Evolutionary conservation across 2,113 vertebrate genomes (phyloP), one percentile per base, ranked within the genome.

Genomic region (Henicopernis longicauda): DNA sequence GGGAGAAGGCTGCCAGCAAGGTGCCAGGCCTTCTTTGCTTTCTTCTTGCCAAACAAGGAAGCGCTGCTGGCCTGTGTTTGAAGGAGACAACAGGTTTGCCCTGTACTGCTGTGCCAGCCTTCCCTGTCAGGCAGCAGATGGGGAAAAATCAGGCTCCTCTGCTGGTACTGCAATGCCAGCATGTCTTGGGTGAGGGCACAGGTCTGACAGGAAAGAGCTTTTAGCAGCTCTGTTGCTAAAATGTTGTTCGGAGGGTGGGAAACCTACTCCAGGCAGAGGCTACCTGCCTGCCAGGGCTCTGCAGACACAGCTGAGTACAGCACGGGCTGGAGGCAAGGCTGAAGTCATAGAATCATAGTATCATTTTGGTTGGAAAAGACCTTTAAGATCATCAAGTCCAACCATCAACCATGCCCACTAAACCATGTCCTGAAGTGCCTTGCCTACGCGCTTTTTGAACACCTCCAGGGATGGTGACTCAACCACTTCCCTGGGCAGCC

Each of bases 261-360:
- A 76, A 40, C 10, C 31, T 57, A 52, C 38, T 26, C 8, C 1
- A 1, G 27, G 50, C 42, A 20, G 10, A 57, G n/a, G 38, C 22
- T 76, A 50, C 10, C 21, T 13, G 38, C 42, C 29, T 57, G 67
- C 49, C 6, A 3, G 47, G 58, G 38, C 44, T 66, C 62, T 76
- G 42, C 27, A 1, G 3, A 22, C 57, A 31, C 31, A 40, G 58
- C 12, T 2, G 1, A 31, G 34, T 0, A 1, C 25, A 31, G 89
- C 34, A 4, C 0, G 1, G 11, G n/a, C 52, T 52, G 47, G 27
- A 8, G 5, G 18, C 1, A 0, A 38, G 62, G 38, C 62, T 34
- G 19, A 16, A 73, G 26, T 52, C 26, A 52, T 6, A 73, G 40
- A 65, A 66, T 17, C 52, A 29, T 10, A 29, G 52, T 31, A 54